Base-by-base conservation (phyloP, 92 coral and sea anemone genomes). In the Montipora capitata region DNA sequence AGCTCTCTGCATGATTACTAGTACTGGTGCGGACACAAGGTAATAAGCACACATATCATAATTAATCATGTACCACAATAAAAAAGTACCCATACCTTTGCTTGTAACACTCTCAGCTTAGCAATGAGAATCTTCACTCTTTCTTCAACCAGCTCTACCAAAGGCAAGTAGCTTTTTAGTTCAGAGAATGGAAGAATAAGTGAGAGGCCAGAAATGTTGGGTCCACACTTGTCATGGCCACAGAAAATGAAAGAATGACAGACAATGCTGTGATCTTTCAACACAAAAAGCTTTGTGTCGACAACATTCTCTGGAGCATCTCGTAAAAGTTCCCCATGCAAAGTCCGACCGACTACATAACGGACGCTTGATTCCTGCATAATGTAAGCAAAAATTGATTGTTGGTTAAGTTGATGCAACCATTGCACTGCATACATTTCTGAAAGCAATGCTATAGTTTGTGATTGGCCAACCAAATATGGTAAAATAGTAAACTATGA, bases 251-350 rank as follows among this genome's bases (percentile, higher is more conserved):
- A 97, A 16, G 99, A 95, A 63, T 91, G 96, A 54, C 96, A 97
- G 63, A 94, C 94, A 69, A 97, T 91, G 41, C 84, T 94, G 54
- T 85, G 87, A 64, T 95, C 99, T 78, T 94, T 97, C 49, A 97
- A 79, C 78, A 97, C 89, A 94, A 95, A 97, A 67, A 97, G 83
- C 81, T 97, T 97, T 40, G 96, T 92, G 77, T 97, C 99, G 5
- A 96, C 96, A 14, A 94, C 77, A 64, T 97, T 97, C 72, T 92
- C 97, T 62, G 99, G 98, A 38, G 94, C 95, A 92, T 94, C 96
- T 79, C 99, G 96, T 86, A 93, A 82, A 35, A 97, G 93, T 80
- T 97, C 99, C 15, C 99, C 99, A 90, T 96, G 93, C 17, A 97
- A 91, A 57, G 98, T 94, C 72, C 97, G 98, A 16, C 97, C 93